Evolutionary conservation across 2,888 invertebrate species (phyloP).

Genomic region (Drosophila nr. medialis): DNA sequence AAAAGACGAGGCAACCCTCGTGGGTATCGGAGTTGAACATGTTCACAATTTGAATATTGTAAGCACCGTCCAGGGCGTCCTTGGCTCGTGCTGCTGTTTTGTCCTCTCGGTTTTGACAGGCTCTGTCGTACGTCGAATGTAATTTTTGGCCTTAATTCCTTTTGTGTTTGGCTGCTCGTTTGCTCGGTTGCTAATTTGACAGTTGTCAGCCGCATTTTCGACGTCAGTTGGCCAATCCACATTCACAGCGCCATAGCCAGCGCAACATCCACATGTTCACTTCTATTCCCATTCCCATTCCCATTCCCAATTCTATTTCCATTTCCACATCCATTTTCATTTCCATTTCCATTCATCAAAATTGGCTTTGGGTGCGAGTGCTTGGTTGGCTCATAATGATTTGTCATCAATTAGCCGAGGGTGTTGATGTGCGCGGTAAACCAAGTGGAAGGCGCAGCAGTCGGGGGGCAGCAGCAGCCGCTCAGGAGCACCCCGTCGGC

Average conservation of each 20-base stretch:
- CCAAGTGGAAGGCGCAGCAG: constrained; percentile 71
- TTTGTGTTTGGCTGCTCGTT: constrained; percentile 61
- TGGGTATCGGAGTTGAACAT: constrained; percentile 6
- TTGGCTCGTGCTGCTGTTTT: constrained; percentile 62
- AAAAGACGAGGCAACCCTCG: constrained; percentile 38
- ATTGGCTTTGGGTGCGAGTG: constrained; percentile 76
- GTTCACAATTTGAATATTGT: constrained; percentile 53
- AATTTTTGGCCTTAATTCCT: constrained; percentile 71
- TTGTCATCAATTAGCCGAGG: constrained; percentile 81
- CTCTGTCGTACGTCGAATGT: constrained; percentile 54
- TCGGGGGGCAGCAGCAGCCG: constrained; percentile 4
- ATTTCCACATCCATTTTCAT: constrained; percentile 31
- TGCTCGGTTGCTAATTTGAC: constrained; percentile 76
- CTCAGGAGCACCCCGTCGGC: constrained; percentile 63
- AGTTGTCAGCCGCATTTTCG: constrained; percentile 68
- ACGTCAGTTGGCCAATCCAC: constrained; percentile 63
- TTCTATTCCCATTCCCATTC: not conserved
- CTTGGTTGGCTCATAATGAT: constrained; percentile 73
- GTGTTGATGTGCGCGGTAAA: constrained; percentile 80
- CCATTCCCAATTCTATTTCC: constrained; percentile 25
- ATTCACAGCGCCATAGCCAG: constrained; percentile 6
- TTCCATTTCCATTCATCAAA: constrained; percentile 70
- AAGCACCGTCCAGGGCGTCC: constrained; percentile 49
- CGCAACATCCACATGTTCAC: constrained; percentile 8
- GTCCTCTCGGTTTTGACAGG: constrained; percentile 20